These are phyloP conservation scores for Scophthalmus maximus DNA, from an alignment of 2,113 vertebrate species.

Conservation along the genomic window DNA sequence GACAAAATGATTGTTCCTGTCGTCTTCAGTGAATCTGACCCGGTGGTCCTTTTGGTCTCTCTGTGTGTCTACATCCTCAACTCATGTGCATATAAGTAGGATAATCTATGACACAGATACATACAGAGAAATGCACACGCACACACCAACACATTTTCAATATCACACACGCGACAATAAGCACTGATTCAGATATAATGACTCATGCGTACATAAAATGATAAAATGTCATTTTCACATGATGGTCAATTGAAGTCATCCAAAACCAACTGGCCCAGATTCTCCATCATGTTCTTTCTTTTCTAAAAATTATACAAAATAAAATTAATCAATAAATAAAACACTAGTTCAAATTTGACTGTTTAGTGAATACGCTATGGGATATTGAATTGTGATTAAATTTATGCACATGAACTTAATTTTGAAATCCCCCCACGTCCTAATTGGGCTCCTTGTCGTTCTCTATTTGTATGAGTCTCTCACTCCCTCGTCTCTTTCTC, in stretches of 20 bases:
- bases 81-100: too few species aligned
- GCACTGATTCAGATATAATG: neutral
- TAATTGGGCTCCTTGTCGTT: constrained; percentile 43
- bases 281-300: neutral
- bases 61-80: too few species aligned
- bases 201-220: neutral
- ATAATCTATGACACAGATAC: too few species aligned
- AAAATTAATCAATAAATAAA: too few species aligned
- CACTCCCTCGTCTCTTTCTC: constrained; percentile 44
- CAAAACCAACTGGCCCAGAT: neutral
- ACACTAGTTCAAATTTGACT: neutral
- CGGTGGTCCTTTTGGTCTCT: too few species aligned
- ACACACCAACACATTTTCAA: neutral
- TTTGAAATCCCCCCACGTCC: constrained; percentile 14
- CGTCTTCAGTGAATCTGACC: too few species aligned
- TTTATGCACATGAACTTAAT: constrained; percentile 1
- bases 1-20: too few species aligned
- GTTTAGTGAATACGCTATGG: neutral
- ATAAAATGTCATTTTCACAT: neutral
- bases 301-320: too few species aligned
- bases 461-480: constrained; percentile 32
- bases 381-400: constrained; percentile 9
- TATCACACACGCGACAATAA: too few species aligned
- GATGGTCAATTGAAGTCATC: neutral
- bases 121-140: neutral